Conservation (phyloP, 2,888 invertebrate species). For the Parascotia fuliginaria region DNA sequence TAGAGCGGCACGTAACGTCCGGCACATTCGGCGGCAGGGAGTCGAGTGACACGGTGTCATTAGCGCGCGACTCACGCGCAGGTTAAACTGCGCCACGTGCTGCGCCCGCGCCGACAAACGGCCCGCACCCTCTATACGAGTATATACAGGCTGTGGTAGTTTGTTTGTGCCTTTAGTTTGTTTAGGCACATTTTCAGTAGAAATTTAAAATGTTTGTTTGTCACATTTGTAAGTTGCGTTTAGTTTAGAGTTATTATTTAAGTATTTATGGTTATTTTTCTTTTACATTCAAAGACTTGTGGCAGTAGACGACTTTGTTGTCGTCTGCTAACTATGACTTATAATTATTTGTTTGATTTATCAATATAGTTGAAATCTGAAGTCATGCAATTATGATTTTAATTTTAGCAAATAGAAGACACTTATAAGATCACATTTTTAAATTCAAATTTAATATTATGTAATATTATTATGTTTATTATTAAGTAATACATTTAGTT, state of each 20-base stretch:
- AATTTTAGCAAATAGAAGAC: no score
- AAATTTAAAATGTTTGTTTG: constrained; percentile 6
- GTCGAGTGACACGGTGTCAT: constrained; percentile 66
- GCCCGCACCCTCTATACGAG: constrained; percentile 54
- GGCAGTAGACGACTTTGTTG: no score
- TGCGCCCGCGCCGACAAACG: constrained; percentile 52
- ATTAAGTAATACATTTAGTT: no score
- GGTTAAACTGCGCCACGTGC: constrained; percentile 79
- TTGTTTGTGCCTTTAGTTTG: constrained; percentile 21
- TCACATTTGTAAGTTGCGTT: neutral
- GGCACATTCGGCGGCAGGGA: constrained; percentile 49
- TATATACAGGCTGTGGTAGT: constrained; percentile 54
- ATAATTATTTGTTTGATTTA: no score
- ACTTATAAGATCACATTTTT: no score
- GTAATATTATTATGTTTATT: no score
- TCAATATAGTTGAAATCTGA: no score
- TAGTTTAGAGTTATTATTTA: neutral
- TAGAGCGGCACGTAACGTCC: constrained; percentile 43
- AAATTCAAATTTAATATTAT: no score
- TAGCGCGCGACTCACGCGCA: constrained; percentile 79
- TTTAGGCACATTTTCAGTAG: constrained; percentile 12
- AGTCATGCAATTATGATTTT: no score
- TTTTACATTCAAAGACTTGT: no score
- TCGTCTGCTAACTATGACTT: no score
- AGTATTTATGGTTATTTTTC: no score